Base-by-base conservation (phyloP, 1,140 invertebrate species). In the Idris sp. region DNA sequence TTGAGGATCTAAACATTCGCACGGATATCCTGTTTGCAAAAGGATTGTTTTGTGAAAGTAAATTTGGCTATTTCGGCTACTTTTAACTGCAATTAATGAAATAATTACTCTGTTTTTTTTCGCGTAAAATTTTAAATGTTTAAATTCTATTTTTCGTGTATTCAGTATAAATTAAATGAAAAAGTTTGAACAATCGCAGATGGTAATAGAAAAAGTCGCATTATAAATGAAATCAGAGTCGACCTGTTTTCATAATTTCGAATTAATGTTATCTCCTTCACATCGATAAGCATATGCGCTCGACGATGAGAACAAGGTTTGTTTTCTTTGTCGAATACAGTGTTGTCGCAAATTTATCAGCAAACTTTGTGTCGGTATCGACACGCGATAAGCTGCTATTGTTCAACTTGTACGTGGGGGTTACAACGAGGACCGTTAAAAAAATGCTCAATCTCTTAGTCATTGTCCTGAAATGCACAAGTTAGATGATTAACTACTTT, bases 11-110 rank as follows among this genome's bases (percentile, higher is more conserved):
- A 36, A 35, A 30, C 49, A 33, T 25, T 64, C 36, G 25, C 18
- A 11, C 49, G 68, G 58, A 72, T 72, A 72, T 72, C 68, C 68
- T 72, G 68, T 72, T 64, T 72, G 58, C 43, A 64, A 44, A 72
- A 30, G 19, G 19, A 43, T 26, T 19, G 36, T 61, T 61, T 25
- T 14, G 36, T n/a, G n/a, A n/a, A n/a, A n/a, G n/a, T n/a, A n/a
- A n/a, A n/a, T n/a, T n/a, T n/a, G n/a, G n/a, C n/a, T n/a, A n/a
- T n/a, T n/a, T n/a, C n/a, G n/a, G n/a, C n/a, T n/a, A n/a, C n/a
- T n/a, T n/a, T n/a, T n/a, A n/a, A n/a, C n/a, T n/a, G n/a, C n/a
- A n/a, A n/a, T n/a, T n/a, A n/a, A n/a, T n/a, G n/a, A n/a, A n/a
- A n/a, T n/a, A n/a, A n/a, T n/a, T n/a, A n/a, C n/a, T n/a, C n/a